phyloP scores from a whole-genome alignment of 2,113 vertebrate genomes.

The Sapajus apella region DNA sequence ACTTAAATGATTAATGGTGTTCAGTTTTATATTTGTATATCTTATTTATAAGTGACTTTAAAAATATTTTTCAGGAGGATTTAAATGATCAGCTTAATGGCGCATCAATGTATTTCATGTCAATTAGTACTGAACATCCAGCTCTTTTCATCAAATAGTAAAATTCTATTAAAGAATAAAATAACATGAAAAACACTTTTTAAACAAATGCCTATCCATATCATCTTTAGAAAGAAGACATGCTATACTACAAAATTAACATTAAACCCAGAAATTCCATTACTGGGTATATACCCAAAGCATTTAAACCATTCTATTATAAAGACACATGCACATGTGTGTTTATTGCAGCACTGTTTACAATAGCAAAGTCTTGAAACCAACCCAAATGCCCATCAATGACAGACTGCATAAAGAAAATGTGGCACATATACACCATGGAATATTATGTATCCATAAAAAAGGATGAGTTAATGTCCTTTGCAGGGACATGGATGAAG shows the following conservation, averaged over 20 bases:
- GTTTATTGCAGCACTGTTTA: no score
- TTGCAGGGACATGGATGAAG: no score
- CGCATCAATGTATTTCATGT: background rate
- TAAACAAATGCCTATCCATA: background rate
- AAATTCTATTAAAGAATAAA: background rate
- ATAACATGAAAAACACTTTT: background rate
- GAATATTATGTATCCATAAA: no score
- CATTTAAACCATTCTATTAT: no score
- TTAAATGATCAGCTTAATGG: background rate
- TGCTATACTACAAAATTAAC: background rate
- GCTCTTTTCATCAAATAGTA: background rate
- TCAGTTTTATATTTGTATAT: slow-evolving; percentile 3
- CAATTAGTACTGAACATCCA: background rate
- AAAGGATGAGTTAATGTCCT: no score
- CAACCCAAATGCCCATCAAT: no score
- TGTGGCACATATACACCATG: no score
- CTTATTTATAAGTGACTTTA: slow-evolving; percentile 30
- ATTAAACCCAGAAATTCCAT: no score
- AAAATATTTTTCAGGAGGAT: slow-evolving; percentile 23
- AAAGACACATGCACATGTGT: no score
- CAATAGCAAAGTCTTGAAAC: no score
- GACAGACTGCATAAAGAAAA: no score
- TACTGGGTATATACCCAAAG: no score
- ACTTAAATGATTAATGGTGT: slow-evolving; percentile 39
- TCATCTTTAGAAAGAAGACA: background rate